Evolutionary conservation across 2,113 vertebrate species (phyloP), one percentile per base, ranked within the genome.

Genomic region (Onychostoma macrolepis): DNA sequence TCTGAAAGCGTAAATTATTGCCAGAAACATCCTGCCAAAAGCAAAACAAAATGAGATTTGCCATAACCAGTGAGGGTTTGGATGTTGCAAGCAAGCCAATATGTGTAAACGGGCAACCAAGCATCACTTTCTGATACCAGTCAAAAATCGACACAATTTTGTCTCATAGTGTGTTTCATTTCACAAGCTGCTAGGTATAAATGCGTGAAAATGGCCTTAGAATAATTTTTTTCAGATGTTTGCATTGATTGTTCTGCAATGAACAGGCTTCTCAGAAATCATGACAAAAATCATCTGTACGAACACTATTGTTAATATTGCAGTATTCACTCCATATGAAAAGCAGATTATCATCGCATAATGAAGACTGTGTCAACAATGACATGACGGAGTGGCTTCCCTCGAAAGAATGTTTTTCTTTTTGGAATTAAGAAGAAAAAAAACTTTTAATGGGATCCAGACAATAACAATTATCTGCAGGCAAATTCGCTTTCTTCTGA

Each of bases 391-490:
- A 91, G 71, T 87, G 41, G 38, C 67, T 87, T 89, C 85, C 56
- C 87, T 87, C 81, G 72, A 65, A 90, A 89, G 69, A 83, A 84
- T 33, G 69, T 78, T 90, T 90, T 90, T 84, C 74, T 88, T 84
- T 84, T 85, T 61, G 21, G 84, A 84, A 90, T 93, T 92, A 90
- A 86, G 91, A 89, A 77, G 10, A 15, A 84, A 89, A 89, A 90
- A 89, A 91, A 92, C 87, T 93, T 94, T 94, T 94, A 94, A 95
- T 94, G 92, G 93, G 92, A 94, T 94, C 89, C 90, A 69, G 78
- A 94, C 93, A 95, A 94, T 94, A 92, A 92, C 93, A 94, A 94
- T 95, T 94, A 95, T 92, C 89, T 93, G 79, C 92, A 90, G 89
- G 93, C 90, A 91, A 83, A 90, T 96, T 95, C 91, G 90, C 92